Base-by-base conservation (phyloP, 2,888 invertebrate species). In the Limnephilus marmoratus region DNA sequence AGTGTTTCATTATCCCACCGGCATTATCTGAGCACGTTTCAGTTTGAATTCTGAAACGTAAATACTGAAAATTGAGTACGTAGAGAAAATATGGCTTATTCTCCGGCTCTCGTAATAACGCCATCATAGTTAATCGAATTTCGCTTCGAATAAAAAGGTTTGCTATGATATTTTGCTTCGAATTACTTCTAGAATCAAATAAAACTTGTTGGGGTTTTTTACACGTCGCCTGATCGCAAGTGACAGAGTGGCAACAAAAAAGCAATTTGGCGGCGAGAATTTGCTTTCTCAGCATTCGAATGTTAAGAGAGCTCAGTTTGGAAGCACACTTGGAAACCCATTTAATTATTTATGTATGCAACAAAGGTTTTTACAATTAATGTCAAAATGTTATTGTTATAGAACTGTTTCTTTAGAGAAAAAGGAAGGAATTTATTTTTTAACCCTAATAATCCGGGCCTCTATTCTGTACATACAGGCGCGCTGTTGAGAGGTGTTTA, bases 171-270 rank as follows among this genome's bases (percentile, higher is more conserved):
- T 86, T 86, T 86, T 86, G 45, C 45, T 86, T 86, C 86, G 45
- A 86, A 86, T 86, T 86, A 86, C 86, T 86, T 86, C 86, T 86
- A 15, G 86, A 45, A 37, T 86, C n/a, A 29, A 41, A 86, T 41
- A 45, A 49, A 85, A 86, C 11, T n/a, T 86, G 37, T n/a, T 49
- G n/a, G 15, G 29, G 49, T 29, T 86, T 85, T n/a, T 45, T 41
- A 37, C 86, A 41, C 49, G 49, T 86, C n/a, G 49, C 45, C n/a
- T 49, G 86, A 86, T 86, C 86, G 45, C 41, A 86, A 45, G 86
- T 86, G 86, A 86, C 86, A 45, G 49, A 86, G 86, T 86, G n/a
- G 86, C 86, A 86, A 86, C 41, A 86, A 86, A 86, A 86, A 86
- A 86, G 86, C 86, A 49, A 86, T 86, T 86, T 86, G 45, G 29